These are phyloP conservation scores for Sinonovacula constricta DNA, from an alignment of 1,140 invertebrate species.

Conservation along the genomic window DNA sequence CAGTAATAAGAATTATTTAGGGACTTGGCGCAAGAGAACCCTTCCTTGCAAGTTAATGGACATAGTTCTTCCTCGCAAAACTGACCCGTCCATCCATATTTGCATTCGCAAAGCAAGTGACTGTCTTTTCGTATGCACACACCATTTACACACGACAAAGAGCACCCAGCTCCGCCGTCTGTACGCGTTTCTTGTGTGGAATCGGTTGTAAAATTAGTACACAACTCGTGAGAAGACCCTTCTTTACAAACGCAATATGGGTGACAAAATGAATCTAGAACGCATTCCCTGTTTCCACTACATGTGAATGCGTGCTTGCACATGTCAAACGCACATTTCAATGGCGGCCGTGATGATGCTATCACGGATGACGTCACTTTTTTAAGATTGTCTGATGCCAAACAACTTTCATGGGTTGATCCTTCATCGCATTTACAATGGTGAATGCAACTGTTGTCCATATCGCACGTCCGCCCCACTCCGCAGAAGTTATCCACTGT, in stretches of 20 bases:
- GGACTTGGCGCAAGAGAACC: slow-evolving; percentile 16
- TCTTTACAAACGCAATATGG: slow-evolving; percentile 21
- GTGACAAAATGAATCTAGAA: slow-evolving; percentile 10
- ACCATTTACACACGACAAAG: not conserved
- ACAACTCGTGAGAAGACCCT: slow-evolving; percentile 13
- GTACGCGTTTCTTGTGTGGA: not conserved
- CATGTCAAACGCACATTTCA: slow-evolving; percentile 33
- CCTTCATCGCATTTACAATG: slow-evolving; percentile 19
- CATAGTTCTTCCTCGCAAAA: slow-evolving; percentile 16
- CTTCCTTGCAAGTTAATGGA: not conserved
- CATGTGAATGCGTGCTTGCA: slow-evolving; percentile 28
- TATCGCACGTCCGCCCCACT: slow-evolving; percentile 28
- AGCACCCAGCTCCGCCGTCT: not conserved
- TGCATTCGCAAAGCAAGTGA: slow-evolving; percentile 9
- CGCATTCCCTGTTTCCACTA: slow-evolving; percentile 19
- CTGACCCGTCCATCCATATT: slow-evolving; percentile 22
- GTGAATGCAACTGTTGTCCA: slow-evolving; percentile 40
- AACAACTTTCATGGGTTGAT: slow-evolving; percentile 19
- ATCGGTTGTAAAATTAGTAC: not conserved
- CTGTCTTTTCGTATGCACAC: not conserved
- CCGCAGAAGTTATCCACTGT: slow-evolving; percentile 33
- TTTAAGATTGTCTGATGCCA: not conserved
- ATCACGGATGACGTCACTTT: not conserved
- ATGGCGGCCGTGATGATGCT: slow-evolving; percentile 3
- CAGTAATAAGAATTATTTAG: slow-evolving; percentile 1